Evolutionary conservation across 2,888 invertebrate species (phyloP), one percentile per base, ranked within the genome.

Genomic region (Pyrocoelia pectoralis): DNA sequence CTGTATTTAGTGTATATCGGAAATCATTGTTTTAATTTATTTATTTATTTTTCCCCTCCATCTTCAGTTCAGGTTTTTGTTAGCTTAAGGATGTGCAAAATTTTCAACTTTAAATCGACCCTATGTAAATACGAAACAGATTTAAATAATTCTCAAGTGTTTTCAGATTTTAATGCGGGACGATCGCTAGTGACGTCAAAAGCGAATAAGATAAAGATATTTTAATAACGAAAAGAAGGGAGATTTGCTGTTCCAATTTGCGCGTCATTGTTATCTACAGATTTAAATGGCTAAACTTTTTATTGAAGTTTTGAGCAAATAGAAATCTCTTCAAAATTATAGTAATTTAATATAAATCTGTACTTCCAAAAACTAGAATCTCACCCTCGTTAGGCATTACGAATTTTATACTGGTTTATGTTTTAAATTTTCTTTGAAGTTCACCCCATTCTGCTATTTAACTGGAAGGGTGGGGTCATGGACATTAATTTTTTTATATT

Each of bases 11-110:
- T 58, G 70, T 71, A 71, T 70, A 70, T 68, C 70, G 72, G 73
- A 73, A 70, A 69, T 75, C 73, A 72, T 74, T 73, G 72, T 73
- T 74, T 73, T 74, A 73, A 76, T 75, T 73, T 74, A 74, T 75
- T 73, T 76, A 72, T 74, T 73, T 75, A 73, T 6, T 3, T 24
- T 6, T 3, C 24, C 24, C 4, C 24, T 69, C 66, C 56, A 49
- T 57, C 50, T 63, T 53, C 41, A 18, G 40, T 14, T 46, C 24
- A 24, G 4, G 24, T 3, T 24, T 24, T 24, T 54, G 60, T 59
- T 59, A 59, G 54, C 60, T 59, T 48, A n/a, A 48, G 48, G 57
- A 59, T 58, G 51, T 58, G 43, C n/a, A n/a, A 48, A 59, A 59
- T 55, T 54, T 53, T 60, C 54, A 55, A 50, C 28, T 55, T 54